phyloP scores from a whole-genome alignment of 2,797 vertebrate genomes.

The Gallirallus australis region DNA sequence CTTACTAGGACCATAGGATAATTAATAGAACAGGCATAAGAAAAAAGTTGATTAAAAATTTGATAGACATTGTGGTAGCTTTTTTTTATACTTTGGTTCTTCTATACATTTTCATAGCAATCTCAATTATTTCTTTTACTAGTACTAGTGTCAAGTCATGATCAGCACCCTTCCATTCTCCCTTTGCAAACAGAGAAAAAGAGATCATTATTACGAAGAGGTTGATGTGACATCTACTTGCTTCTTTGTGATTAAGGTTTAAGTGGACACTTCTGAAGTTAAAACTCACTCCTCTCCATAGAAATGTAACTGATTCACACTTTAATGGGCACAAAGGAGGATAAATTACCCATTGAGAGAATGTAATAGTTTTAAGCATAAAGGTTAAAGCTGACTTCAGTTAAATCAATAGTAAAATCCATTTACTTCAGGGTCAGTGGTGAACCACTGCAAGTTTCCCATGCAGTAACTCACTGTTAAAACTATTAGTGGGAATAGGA shows the following conservation, averaged over 20 bases:
- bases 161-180: background rate
- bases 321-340: background rate
- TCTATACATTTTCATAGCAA: background rate
- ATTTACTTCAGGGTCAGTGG: background rate
- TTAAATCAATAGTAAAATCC: slow-evolving; percentile 21
- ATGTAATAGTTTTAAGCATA: background rate
- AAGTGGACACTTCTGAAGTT: background rate
- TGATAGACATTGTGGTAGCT: background rate
- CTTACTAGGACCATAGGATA: background rate
- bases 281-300: background rate
- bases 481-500: background rate
- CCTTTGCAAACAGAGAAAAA: background rate
- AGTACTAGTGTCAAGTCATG: background rate
- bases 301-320: background rate
- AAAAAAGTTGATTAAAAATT: background rate
- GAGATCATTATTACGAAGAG: background rate
- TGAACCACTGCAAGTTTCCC: background rate
- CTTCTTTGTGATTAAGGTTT: background rate
- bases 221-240: background rate
- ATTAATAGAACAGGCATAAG: background rate
- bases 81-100: background rate
- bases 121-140: background rate
- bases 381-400: background rate
- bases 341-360: background rate
- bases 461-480: background rate